Base-by-base conservation (phyloP, 2,113 vertebrate genomes). In the Centropus unirufus region DNA sequence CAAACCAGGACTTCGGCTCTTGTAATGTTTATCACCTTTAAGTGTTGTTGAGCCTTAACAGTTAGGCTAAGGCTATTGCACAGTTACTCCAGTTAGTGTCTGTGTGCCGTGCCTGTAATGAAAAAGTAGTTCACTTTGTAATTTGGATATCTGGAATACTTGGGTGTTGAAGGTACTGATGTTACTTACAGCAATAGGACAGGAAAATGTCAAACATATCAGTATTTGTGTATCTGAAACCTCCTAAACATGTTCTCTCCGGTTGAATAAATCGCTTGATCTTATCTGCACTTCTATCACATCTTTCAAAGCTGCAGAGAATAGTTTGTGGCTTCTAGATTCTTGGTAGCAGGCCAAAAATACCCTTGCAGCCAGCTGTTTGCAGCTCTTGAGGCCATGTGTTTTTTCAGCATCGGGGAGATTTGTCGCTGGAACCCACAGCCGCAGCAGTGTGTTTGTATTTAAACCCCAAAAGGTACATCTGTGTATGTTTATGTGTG, bases 321-420 rank as follows among this genome's bases (percentile, higher is more conserved):
- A 70, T 72, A 87, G 92, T 94, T 82, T 95, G 87, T 87, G 62
- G 36, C 66, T 44, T 70, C 61, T 64, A 15, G 87, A 94, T 63
- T 89, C 66, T 66, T 95, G 81, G 90, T 40, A 54, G 83, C 36
- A 63, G n/a, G 83, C 81, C 84, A 87, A 7, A 92, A 91, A 90
- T 78, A 89, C 3, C 84, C 23, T 2, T 29, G 54, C 77, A 76
- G 78, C 67, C 87, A 93, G 94, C 74, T 93, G 84, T 78, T 79
- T 62, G 84, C 63, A 69, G 89, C 82, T 73, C 62, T 47, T n/a
- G 69, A 49, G 54, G 34, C 46, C 39, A 5, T 29, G 4, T 59
- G 5, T 72, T 72, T 85, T 86, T 42, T 44, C 8, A 8, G 0
- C 49, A 24, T 64, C 36, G 16, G 11, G 49, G 75, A 52, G 46